Evolutionary conservation across 2,113 vertebrate species (phyloP).

Genomic region (Tragelaphus strepsiceros): DNA sequence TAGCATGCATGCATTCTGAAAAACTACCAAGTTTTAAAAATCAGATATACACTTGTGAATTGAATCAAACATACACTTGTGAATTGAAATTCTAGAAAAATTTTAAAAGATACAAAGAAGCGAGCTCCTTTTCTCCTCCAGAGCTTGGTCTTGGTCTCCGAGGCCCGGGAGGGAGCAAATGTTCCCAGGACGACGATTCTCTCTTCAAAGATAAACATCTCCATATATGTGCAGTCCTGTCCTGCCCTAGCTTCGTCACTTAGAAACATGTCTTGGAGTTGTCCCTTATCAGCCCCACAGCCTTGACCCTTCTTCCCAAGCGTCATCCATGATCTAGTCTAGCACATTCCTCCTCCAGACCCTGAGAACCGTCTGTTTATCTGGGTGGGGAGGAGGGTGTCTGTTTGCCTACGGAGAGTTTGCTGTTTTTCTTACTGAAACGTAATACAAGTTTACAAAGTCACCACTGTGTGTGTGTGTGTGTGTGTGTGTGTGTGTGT

Average conservation of each 20-base stretch:
- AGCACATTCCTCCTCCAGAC: background rate
- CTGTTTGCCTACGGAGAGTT: background rate
- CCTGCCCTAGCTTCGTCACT: background rate
- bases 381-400: background rate
- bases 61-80: background rate
- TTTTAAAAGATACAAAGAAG: too few species aligned
- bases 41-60: background rate
- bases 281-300: background rate
- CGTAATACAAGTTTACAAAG: background rate
- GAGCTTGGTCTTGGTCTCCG: background rate
- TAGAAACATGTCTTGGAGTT: slow-evolving; percentile 1
- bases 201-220: background rate
- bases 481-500: background rate
- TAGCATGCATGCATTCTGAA: background rate
- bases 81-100: background rate
- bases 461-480: background rate
- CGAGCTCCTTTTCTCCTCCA: background rate
- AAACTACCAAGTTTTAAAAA: background rate
- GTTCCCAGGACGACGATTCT: background rate
- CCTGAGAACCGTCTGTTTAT: background rate
- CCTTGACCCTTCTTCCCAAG: background rate
- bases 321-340: background rate
- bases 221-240: background rate
- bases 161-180: background rate
- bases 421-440: slow-evolving; percentile 13